Conservation (phyloP, 1,140 invertebrate genomes). For the Odontomachus brunneus region DNA sequence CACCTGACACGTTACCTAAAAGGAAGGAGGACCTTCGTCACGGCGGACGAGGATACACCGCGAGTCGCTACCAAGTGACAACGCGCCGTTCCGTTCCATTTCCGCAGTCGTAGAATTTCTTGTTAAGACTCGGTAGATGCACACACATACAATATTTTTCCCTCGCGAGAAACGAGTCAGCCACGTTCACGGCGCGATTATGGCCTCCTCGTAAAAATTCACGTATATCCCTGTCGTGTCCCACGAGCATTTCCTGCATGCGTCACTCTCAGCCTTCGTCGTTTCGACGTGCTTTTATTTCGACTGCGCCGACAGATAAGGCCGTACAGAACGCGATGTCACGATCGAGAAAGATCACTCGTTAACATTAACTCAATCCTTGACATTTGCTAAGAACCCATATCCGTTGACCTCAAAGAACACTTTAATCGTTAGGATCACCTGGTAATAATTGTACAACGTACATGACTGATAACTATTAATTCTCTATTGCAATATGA, state of each 20-base stretch:
- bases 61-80: not conserved
- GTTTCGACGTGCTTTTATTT: conserved; percentile 3
- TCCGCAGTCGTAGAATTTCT: conserved; percentile 19
- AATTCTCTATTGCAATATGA: not conserved
- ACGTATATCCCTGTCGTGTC: not conserved
- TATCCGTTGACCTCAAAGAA: not conserved
- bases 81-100: not conserved
- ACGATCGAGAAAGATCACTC: conserved; percentile 18
- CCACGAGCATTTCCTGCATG: conserved; percentile 5
- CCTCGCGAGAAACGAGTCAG: not conserved
- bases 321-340: not conserved
- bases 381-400: conserved; percentile 42
- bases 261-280: conserved; percentile 18
- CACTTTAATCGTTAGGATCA: not conserved
- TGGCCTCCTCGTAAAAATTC: conserved; percentile 14
- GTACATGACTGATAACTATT: not conserved
- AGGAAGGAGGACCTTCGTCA: conserved; percentile 19
- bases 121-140: not conserved
- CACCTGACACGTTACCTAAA: conserved; percentile 60
- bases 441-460: conserved; percentile 18
- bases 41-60: not conserved
- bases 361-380: conserved; percentile 45
- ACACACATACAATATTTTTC: not conserved
- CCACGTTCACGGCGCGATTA: not conserved
- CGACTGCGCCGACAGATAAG: not conserved